Conservation (phyloP, 2,797 vertebrate species). For the Squalus acanthias region DNA sequence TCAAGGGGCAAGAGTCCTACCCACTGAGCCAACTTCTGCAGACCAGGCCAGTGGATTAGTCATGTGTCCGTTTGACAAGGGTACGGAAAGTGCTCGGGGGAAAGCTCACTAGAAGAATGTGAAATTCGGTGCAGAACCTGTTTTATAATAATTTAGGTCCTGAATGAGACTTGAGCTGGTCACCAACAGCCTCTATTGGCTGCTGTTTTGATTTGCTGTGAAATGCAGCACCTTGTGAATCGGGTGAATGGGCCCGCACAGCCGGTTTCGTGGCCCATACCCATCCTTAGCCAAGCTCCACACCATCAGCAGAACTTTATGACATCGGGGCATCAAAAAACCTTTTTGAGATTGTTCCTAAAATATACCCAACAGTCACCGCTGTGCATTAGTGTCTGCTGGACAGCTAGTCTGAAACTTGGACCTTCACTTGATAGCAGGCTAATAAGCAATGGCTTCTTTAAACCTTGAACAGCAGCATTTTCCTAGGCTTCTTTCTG, state of each 20-base stretch:
- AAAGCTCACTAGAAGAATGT: neutral
- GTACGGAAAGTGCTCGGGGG: neutral
- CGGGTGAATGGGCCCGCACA: neutral
- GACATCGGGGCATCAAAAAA: neutral
- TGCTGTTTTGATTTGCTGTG: neutral
- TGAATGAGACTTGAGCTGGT: neutral
- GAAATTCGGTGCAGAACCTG: neutral
- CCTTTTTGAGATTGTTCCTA: neutral
- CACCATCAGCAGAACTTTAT: neutral
- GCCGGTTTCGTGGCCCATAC: neutral
- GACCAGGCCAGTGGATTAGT: neutral
- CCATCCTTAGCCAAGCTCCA: neutral
- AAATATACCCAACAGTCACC: neutral
- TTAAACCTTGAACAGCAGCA: neutral
- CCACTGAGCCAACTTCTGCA: neutral
- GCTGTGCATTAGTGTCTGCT: neutral
- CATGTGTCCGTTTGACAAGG: neutral
- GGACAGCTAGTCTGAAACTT: neutral
- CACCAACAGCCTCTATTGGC: neutral
- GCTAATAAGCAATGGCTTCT: neutral
- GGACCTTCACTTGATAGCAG: too few species aligned
- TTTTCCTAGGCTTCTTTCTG: neutral
- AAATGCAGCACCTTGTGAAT: neutral
- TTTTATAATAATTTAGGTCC: neutral
- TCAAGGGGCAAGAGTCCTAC: too few species aligned